These are phyloP conservation scores for Gastrophysa polygoni DNA, from an alignment of 2,888 invertebrate species.

Conservation along the genomic window DNA sequence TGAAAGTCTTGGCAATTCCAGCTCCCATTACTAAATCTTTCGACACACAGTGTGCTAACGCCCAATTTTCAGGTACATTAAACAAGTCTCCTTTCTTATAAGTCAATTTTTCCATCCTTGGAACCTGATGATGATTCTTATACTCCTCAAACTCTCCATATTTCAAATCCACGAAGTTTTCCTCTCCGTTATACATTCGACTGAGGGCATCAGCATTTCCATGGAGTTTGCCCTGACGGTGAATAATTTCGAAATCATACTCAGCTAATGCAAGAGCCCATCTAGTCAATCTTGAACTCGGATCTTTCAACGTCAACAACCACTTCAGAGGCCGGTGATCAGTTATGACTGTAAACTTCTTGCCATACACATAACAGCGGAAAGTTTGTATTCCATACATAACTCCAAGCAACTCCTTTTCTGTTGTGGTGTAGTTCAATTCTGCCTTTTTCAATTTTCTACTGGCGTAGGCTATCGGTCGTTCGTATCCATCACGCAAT, in stretches of 20 bases:
- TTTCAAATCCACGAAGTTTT: not conserved
- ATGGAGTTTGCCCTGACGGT: not conserved
- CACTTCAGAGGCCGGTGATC: slow-evolving; percentile 15
- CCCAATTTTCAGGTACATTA: not conserved
- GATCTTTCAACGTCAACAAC: slow-evolving; percentile 15
- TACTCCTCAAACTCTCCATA: slow-evolving; percentile 4
- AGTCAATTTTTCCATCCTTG: not conserved
- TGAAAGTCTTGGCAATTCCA: slow-evolving; percentile 4
- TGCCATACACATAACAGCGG: slow-evolving; percentile 4
- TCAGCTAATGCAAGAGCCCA: slow-evolving; percentile 24
- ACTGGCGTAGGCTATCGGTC: slow-evolving; percentile 25
- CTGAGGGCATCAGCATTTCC: slow-evolving; percentile 3
- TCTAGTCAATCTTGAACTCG: slow-evolving; percentile 19
- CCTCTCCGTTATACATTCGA: not conserved
- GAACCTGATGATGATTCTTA: not conserved
- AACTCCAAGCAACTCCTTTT: slow-evolving; percentile 14
- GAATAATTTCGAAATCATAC: slow-evolving; percentile 20
- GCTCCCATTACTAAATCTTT: not conserved
- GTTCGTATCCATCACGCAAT: slow-evolving; percentile 21
- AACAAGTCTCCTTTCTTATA: not conserved
- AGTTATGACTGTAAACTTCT: slow-evolving; percentile 10
- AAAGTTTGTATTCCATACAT: slow-evolving; percentile 11
- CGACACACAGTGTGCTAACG: slow-evolving; percentile 2
- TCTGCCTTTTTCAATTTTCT: slow-evolving; percentile 19
- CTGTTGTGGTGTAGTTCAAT: slow-evolving; percentile 16